Evolutionary conservation across 2,797 vertebrate genomes (phyloP), one percentile per base, ranked within the genome.

Genomic region (Pantherophis alleghaniensis): DNA sequence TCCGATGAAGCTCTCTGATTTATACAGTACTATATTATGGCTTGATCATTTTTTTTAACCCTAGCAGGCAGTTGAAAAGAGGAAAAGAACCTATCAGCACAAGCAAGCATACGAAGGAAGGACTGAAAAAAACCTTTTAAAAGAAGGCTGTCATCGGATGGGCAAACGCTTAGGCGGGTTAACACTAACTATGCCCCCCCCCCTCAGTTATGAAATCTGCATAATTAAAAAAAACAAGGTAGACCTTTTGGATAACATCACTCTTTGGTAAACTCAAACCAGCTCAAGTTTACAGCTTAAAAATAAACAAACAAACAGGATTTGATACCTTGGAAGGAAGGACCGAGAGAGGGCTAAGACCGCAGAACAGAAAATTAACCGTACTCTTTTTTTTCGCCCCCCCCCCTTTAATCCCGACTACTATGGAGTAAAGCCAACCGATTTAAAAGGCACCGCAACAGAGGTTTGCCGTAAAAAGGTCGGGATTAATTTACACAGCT

Each of bases 261-360:
- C 97, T 98, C 98, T 98, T 98, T 98, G 98, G 98, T 98, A 98
- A 98, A 98, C 97, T 97, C 96, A 98, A 98, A 98, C 98, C 97
- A 96, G 96, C 96, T 96, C 47, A 95, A 96, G 95, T 95, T 94
- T 94, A 98, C 94, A 97, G 94, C 93, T 94, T 97, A 14, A 12
- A 86, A 96, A 74, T 18, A 74, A 74, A 37, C 5, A 74, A 97
- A 97, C 42, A 5, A 47, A 24, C 18, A 94, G 94, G 92, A 94
- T 95, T 96, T 95, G 37, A 96, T 96, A 94, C 96, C 96, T 7
- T 28, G 18, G 55, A 56, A 51, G 11, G 92, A 96, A 96, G 97
- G 96, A 97, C 96, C 57, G 94, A 86, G 28, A n/a, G 28, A 53
- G 92, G 94, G 93, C 95, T 95, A 97, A 96, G n/a, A 95, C 94